A percentile compares a stretch with the other conserved stretches of the same genome.
phyloP scores from a whole-genome alignment of 2,113 vertebrate genomes.

The Drymodes brunneopygia region DNA sequence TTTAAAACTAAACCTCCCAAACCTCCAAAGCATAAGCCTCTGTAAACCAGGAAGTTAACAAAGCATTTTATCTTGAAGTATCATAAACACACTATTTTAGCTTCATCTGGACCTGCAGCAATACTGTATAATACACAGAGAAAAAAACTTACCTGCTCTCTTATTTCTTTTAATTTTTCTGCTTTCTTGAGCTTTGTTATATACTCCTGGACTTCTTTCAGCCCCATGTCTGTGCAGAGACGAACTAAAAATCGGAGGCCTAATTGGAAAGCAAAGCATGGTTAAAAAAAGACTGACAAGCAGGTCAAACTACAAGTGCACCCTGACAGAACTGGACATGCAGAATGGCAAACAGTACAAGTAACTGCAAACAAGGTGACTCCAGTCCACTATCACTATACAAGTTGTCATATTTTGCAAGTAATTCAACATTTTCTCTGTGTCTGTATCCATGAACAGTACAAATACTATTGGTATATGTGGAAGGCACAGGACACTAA shows the following conservation, averaged over 20 bases:
- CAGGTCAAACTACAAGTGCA: neutral
- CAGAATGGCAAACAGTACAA: neutral
- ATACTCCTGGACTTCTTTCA: constrained; percentile 94
- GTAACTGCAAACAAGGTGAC: neutral
- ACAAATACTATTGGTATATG: neutral
- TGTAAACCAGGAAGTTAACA: neutral
- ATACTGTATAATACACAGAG: neutral
- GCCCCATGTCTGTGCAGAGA: constrained; percentile 90
- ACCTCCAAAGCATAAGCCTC: neutral
- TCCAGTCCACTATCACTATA: neutral
- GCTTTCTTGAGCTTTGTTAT: constrained; percentile 89
- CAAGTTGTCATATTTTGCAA: neutral
- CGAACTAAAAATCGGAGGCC: constrained; percentile 92
- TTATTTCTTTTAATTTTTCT: constrained; percentile 93
- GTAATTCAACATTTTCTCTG: neutral
- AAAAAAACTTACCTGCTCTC: constrained; percentile 83
- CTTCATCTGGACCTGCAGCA: neutral
- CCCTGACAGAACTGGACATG: neutral
- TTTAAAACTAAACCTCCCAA: neutral
- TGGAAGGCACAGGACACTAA: neutral
- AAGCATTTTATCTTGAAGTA: neutral
- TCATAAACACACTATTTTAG: neutral
- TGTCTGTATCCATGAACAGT: neutral
- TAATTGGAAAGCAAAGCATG: constrained; percentile 27
- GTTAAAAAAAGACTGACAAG: neutral